phyloP scores from a whole-genome alignment of 92 coral and sea anemone species.

The Parazoanthus swiftii region DNA sequence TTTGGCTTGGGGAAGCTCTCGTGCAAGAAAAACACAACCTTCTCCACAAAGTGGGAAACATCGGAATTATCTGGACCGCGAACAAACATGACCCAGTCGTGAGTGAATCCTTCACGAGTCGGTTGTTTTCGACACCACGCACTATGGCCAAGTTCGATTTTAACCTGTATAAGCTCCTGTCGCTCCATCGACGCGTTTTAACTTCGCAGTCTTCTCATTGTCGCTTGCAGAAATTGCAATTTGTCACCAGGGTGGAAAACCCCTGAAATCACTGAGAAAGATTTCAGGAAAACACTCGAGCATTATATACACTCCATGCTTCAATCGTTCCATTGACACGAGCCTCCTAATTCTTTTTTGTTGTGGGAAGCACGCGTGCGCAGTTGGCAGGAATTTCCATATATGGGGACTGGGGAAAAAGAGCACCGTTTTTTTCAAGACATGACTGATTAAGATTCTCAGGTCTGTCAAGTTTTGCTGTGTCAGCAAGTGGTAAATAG shows the following conservation, averaged over 20 bases:
- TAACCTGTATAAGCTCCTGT: constrained; percentile 73
- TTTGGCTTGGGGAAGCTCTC: constrained; percentile 92
- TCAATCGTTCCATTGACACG: constrained; percentile 44
- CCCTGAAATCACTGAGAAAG: constrained; percentile 20
- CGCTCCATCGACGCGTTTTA: constrained; percentile 25
- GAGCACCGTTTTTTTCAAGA: not conserved
- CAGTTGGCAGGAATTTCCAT: constrained; percentile 23
- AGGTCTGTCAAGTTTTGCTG: not conserved
- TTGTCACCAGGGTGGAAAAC: constrained; percentile 20
- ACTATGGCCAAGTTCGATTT: constrained; percentile 94
- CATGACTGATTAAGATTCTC: not conserved
- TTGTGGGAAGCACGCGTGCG: constrained; percentile 40
- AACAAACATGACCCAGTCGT: constrained; percentile 94
- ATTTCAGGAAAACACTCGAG: constrained; percentile 22
- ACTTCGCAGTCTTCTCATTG: constrained; percentile 10
- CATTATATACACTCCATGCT: constrained; percentile 20
- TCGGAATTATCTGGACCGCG: constrained; percentile 90
- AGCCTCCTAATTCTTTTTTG: constrained; percentile 19
- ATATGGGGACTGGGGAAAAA: constrained; percentile 15
- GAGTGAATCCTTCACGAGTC: constrained; percentile 94
- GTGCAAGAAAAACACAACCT: constrained; percentile 91
- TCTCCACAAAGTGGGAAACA: constrained; percentile 97
- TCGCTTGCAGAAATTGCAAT: not conserved
- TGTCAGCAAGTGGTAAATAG: not conserved
- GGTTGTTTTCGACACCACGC: constrained; percentile 84